Evolutionary conservation across 1,140 invertebrate genomes (phyloP), one percentile per base, ranked within the genome.

Genomic region (Metopolophium dirhodum): DNA sequence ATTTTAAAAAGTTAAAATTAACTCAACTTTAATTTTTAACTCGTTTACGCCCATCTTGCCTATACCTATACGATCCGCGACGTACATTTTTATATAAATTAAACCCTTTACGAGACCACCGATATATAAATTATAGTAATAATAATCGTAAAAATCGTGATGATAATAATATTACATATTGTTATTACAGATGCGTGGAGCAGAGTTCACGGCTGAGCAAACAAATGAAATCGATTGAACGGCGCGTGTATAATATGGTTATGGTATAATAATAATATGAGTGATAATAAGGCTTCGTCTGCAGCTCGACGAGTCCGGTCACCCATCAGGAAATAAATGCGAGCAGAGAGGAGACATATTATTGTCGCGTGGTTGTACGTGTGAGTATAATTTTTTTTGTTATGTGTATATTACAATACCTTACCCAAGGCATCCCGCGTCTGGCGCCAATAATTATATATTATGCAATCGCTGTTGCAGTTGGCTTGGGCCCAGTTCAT

Each of bases 211-310:
- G 49, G 49, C 87, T 89, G 87, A 89, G 47, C 22, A 89, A 89
- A 89, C 87, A 89, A 51, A n/a, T 89, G 87, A 51, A 51, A 54
- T 35, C 87, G 87, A 89, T 54, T 54, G 51, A 37, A 18, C 22
- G 85, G 22, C 14, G 35, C 8, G 30, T 11, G 18, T 51, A 51
- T 51, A 51, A 51, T 4, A 51, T 18, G 85, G 45, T n/a, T 18
- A 35, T 20, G 51, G 51, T 51, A 51, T 7, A 54, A 54, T 30
- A 54, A 54, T 30, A 20, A 26, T 20, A 35, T 26, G n/a, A 37
- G 85, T 22, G 18, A 45, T 88, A 35, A 86, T 88, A 88, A n/a
- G 86, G 86, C 86, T 88, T 88, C 47, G 86, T 89, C 49, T 35
- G 18, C 20, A 51, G 30, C 22, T 35, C 47, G 7, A 45, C 47